Percentiles rank a stretch among this genome's conserved stretches.
These are phyloP conservation scores for Sarcophaga subvicina DNA, from an alignment of 2,888 invertebrate genomes.

Conservation along the genomic window DNA sequence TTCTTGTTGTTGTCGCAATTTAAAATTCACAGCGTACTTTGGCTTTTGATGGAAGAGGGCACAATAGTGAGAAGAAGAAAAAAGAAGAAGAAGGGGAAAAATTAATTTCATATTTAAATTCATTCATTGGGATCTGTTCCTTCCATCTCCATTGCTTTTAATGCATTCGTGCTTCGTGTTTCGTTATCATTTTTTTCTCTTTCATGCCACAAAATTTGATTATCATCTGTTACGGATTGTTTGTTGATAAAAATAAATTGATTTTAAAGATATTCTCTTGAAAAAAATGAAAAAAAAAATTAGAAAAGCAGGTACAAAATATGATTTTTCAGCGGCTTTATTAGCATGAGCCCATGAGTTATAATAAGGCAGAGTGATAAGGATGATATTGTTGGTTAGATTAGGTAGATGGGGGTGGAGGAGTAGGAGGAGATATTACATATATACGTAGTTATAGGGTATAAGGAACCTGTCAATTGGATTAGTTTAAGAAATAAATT, in stretches of 20 bases:
- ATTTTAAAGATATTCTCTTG: constrained; percentile 31
- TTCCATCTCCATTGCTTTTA: neutral
- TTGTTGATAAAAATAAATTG: constrained; percentile 52
- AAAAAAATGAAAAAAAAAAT: neutral
- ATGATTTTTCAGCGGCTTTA: constrained; percentile 2
- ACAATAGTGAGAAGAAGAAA: too few relatives aligned
- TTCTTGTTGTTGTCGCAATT: constrained; percentile 1
- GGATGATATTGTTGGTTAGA: too few relatives aligned
- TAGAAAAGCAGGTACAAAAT: neutral
- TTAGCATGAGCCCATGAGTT: neutral
- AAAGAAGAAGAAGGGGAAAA: neutral
- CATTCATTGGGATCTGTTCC: neutral
- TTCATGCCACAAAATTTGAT: constrained; percentile 47
- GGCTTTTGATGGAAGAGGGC: neutral
- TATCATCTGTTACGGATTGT: constrained; percentile 55
- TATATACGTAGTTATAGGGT: constrained; percentile 2
- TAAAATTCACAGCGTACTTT: constrained; percentile 41
- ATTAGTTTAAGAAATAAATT: constrained; percentile 74
- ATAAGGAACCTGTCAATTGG: constrained; percentile 75
- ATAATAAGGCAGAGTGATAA: neutral
- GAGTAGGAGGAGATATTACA: neutral
- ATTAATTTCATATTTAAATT: constrained; percentile 51
- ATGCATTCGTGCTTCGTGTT: neutral
- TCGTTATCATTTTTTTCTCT: neutral
- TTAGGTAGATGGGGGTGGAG: neutral